Evolutionary conservation across 1,140 invertebrate species (phyloP).

Genomic region (Euura saliciscinereae): DNA sequence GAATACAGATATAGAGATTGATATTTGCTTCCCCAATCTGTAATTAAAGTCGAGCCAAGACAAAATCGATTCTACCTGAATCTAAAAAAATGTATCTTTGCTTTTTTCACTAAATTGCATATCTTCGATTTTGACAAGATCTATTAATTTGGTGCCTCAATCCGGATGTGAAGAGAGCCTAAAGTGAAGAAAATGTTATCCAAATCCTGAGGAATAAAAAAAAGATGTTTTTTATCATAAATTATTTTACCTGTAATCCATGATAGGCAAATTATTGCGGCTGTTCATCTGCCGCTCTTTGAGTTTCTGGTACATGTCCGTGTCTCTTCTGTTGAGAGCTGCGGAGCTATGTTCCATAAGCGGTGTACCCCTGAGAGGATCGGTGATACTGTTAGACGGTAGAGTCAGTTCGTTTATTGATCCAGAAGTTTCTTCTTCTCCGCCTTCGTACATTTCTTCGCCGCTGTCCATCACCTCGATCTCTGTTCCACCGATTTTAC

Average conservation of each 20-base stretch:
- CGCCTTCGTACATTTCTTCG: neutral
- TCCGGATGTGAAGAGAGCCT: too few species aligned
- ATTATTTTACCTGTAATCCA: neutral
- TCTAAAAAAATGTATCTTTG: too few species aligned
- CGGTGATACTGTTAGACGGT: neutral
- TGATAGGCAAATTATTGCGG: neutral
- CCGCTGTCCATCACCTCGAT: neutral
- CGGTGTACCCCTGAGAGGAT: neutral
- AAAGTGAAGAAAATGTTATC: too few species aligned
- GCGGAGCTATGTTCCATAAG: neutral
- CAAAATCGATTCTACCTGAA: too few species aligned
- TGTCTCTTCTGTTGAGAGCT: neutral
- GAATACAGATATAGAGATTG: too few species aligned
- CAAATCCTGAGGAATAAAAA: too few species aligned
- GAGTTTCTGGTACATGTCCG: neutral
- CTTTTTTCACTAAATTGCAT: too few species aligned
- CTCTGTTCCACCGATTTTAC: neutral
- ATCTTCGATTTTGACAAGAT: too few species aligned
- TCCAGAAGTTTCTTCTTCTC: neutral
- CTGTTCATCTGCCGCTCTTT: neutral
- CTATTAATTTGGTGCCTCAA: too few species aligned
- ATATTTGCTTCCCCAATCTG: too few species aligned
- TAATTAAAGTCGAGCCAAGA: too few species aligned
- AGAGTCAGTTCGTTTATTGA: neutral
- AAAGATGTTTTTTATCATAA: too few species aligned